Evolutionary conservation across 2,888 invertebrate genomes (phyloP).

Genomic region (Timema podura): DNA sequence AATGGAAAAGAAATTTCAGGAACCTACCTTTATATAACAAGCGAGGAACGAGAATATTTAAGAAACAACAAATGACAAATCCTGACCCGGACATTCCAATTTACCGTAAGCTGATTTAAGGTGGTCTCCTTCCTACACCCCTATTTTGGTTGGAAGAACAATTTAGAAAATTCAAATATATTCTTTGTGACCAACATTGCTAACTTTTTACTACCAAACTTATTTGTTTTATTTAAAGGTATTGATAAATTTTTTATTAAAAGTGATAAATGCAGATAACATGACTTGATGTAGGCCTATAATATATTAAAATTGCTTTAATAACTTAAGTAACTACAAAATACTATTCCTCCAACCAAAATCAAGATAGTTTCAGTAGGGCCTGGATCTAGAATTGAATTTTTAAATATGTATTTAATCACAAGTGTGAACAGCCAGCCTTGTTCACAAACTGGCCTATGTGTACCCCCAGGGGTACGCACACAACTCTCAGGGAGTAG

Average conservation of each 20-base stretch:
- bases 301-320: no score
- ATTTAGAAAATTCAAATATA: no score
- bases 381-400: no score
- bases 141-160: not conserved
- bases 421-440: no score
- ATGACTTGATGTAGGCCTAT: no score
- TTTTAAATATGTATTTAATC: no score
- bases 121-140: not conserved
- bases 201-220: not conserved
- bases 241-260: not conserved
- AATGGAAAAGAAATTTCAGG: slow-evolving; percentile 76
- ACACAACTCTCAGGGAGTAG: no score
- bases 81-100: slow-evolving; percentile 62
- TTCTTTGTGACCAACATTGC: not conserved
- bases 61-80: slow-evolving; percentile 52
- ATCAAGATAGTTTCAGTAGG: no score
- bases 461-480: no score
- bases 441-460: no score
- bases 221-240: not conserved
- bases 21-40: slow-evolving; percentile 75
- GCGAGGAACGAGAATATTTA: slow-evolving; percentile 65
- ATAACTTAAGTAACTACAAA: no score
- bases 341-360: no score
- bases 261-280: not conserved
- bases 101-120: slow-evolving; percentile 50